A percentile compares a stretch with the other conserved stretches of the same genome.
Conservation (phyloP, 2,113 vertebrate genomes). For the Picathartes gymnocephalus region DNA sequence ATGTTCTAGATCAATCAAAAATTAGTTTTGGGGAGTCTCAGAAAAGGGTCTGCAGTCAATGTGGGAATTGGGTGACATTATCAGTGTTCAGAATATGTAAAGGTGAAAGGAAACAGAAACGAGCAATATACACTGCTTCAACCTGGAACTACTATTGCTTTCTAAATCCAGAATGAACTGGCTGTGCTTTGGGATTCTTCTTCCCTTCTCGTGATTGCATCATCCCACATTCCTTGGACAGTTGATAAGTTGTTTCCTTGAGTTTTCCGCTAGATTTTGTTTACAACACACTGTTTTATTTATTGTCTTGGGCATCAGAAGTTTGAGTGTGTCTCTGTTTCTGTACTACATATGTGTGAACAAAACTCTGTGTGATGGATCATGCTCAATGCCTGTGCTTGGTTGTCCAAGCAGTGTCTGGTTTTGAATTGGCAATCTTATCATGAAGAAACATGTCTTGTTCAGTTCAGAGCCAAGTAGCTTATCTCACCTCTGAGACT, state of each 20-base stretch:
- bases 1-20: not conserved
- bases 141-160: not conserved
- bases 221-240: not conserved
- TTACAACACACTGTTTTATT: not conserved
- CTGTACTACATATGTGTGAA: not conserved
- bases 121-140: not conserved
- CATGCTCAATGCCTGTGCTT: not conserved
- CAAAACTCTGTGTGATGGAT: not conserved
- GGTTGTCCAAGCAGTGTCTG: not conserved
- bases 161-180: not conserved
- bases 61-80: not conserved
- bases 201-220: not conserved
- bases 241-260: not conserved
- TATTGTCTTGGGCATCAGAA: not conserved
- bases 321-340: not conserved
- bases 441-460: conserved; percentile 59
- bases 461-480: conserved; percentile 35
- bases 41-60: not conserved
- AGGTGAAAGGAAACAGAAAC: not conserved
- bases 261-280: not conserved
- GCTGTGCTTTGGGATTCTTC: not conserved
- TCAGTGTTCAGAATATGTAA: not conserved
- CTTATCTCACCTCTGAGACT: conserved; percentile 65
- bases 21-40: not conserved
- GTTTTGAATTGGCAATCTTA: conserved; percentile 47